A percentile compares a stretch with the other conserved stretches of the same genome.
Evolutionary conservation across 2,113 vertebrate species (phyloP).

Genomic region (Crotalus helleri): DNA sequence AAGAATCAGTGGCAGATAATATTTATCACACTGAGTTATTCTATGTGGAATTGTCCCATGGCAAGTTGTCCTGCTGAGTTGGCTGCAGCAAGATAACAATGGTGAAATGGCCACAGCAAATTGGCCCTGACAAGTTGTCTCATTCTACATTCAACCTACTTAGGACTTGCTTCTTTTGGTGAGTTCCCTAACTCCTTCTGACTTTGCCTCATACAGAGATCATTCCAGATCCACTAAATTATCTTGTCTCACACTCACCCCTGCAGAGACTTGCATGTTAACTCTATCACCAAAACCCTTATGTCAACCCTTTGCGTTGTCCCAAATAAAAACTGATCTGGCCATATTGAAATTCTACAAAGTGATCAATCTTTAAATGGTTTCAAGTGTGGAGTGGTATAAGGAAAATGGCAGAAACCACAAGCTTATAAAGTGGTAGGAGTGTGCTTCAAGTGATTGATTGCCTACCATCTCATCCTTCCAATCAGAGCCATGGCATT

Average conservation of each 20-base stretch:
- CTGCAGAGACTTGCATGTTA: not conserved
- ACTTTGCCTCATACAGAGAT: not conserved
- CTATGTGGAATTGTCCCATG: too few species aligned
- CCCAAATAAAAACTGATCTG: not conserved
- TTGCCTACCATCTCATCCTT: not conserved
- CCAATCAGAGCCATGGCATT: not conserved
- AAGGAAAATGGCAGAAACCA: not conserved
- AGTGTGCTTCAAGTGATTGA: not conserved
- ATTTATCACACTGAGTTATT: too few species aligned
- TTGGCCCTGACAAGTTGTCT: too few species aligned
- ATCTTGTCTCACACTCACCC: not conserved
- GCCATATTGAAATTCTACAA: not conserved
- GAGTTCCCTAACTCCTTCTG: not conserved
- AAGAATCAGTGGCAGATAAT: too few species aligned
- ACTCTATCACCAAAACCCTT: not conserved
- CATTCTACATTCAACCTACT: not conserved
- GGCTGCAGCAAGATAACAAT: too few species aligned
- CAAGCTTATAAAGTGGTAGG: not conserved
- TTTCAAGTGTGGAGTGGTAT: not conserved
- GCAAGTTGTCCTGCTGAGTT: too few species aligned
- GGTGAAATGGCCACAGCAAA: too few species aligned
- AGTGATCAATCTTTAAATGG: not conserved
- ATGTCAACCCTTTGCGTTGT: not conserved
- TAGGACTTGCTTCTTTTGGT: not conserved
- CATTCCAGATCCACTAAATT: not conserved